Evolutionary conservation across 1,140 invertebrate species (phyloP).

Genomic region (Protaetia brevitarsis): DNA sequence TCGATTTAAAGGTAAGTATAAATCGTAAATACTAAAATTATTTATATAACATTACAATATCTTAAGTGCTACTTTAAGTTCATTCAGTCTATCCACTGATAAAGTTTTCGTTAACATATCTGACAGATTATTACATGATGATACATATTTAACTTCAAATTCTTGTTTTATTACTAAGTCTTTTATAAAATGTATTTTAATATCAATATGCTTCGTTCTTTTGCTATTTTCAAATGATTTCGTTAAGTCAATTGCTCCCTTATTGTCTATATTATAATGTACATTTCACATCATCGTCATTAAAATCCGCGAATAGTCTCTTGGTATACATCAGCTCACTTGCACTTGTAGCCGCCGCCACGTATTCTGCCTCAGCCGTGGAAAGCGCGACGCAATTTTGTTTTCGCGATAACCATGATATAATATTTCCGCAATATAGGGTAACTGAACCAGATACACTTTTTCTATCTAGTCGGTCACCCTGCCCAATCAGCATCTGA

Average conservation of each 20-base stretch:
- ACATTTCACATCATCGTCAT: not conserved
- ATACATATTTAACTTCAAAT: not conserved
- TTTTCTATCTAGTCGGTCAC: not conserved
- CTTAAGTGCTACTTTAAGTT: too few species aligned
- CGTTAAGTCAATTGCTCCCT: not conserved
- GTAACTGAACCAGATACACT: not conserved
- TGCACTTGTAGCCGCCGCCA: not conserved
- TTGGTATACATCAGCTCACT: not conserved
- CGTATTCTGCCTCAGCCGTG: not conserved
- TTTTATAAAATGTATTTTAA: not conserved
- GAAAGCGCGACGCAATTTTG: not conserved
- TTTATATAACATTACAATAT: too few species aligned
- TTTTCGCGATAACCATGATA: not conserved
- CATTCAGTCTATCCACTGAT: too few species aligned
- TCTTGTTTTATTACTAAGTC: not conserved
- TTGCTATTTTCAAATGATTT: not conserved
- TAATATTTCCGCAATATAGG: not conserved
- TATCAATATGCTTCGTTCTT: not conserved
- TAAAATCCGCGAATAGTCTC: not conserved
- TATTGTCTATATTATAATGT: not conserved
- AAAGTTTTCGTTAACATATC: not conserved
- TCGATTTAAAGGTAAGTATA: too few species aligned
- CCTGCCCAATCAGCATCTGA: not conserved
- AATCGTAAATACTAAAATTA: too few species aligned
- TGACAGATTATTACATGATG: not conserved